phyloP scores from a whole-genome alignment of 2,797 vertebrate genomes.

The Spea hammondii region DNA sequence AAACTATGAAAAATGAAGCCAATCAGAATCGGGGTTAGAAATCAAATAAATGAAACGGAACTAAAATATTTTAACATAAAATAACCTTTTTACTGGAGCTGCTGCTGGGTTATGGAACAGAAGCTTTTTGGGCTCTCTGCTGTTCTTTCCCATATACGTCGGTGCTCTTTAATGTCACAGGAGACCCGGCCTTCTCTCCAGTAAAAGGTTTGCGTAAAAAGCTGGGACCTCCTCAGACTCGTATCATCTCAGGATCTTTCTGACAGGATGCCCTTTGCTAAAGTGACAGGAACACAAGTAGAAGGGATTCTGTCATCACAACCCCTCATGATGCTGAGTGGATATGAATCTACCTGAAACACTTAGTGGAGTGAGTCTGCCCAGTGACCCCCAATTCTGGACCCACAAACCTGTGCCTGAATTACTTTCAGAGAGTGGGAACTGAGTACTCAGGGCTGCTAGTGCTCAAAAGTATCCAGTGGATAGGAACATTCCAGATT shows the following conservation, averaged over 20 bases:
- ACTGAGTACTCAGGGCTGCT: slow-evolving; percentile 9
- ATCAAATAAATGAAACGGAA: neutral
- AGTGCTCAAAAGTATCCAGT: neutral
- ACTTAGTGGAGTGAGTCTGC: neutral
- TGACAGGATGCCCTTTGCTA: neutral
- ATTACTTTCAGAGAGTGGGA: neutral
- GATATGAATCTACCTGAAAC: slow-evolving; percentile 20
- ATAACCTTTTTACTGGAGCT: slow-evolving; percentile 1
- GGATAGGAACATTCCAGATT: no score
- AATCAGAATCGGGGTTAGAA: neutral
- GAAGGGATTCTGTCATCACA: neutral
- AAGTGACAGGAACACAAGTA: slow-evolving; percentile 1
- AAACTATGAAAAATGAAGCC: neutral
- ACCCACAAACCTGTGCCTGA: neutral
- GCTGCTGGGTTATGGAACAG: neutral
- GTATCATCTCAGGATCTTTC: neutral
- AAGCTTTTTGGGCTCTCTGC: neutral
- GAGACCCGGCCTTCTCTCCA: neutral
- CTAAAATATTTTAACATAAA: neutral
- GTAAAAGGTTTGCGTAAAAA: neutral
- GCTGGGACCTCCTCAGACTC: neutral
- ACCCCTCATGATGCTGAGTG: slow-evolving; percentile 5
- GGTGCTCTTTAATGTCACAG: neutral
- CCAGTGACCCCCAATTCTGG: slow-evolving; percentile 3
- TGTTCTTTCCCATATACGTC: neutral